Conservation (phyloP, 1,140 invertebrate species). For the Helicoverpa zea region DNA sequence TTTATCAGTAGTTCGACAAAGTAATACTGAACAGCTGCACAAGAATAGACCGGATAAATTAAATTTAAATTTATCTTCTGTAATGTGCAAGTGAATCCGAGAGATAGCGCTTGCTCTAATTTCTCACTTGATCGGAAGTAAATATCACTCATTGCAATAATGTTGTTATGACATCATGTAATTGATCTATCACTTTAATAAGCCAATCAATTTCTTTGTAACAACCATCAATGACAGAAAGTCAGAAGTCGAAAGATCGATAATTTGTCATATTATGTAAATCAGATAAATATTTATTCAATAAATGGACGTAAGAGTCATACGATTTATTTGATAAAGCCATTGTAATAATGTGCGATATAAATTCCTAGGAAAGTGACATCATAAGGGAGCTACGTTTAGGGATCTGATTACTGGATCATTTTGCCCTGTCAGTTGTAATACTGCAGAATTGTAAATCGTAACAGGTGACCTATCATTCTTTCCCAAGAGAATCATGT, state of each 20-base stretch:
- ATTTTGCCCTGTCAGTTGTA: neutral
- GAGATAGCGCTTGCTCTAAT: neutral
- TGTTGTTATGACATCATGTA: neutral
- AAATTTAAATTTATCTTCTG: slow-evolving; percentile 23
- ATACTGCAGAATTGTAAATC: neutral
- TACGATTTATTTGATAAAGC: slow-evolving; percentile 1
- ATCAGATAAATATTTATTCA: neutral
- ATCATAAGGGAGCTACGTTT: neutral
- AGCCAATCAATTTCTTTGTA: slow-evolving; percentile 1
- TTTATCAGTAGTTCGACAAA: slow-evolving; percentile 45
- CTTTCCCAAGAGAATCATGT: neutral
- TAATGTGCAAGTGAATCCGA: slow-evolving; percentile 17
- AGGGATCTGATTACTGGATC: neutral
- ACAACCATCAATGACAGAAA: neutral
- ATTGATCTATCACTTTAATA: neutral
- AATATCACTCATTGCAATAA: neutral
- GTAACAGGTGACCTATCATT: neutral
- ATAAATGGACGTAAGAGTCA: neutral
- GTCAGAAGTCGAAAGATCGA: neutral
- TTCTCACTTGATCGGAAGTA: neutral
- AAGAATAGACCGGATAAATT: slow-evolving; percentile 20
- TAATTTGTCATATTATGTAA: slow-evolving; percentile 2
- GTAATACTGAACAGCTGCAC: slow-evolving; percentile 34
- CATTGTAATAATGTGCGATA: neutral
- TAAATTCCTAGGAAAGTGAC: neutral